These are phyloP conservation scores for Paramormyrops kingsleyae DNA, from an alignment of 2,113 vertebrate genomes.

Conservation along the genomic window DNA sequence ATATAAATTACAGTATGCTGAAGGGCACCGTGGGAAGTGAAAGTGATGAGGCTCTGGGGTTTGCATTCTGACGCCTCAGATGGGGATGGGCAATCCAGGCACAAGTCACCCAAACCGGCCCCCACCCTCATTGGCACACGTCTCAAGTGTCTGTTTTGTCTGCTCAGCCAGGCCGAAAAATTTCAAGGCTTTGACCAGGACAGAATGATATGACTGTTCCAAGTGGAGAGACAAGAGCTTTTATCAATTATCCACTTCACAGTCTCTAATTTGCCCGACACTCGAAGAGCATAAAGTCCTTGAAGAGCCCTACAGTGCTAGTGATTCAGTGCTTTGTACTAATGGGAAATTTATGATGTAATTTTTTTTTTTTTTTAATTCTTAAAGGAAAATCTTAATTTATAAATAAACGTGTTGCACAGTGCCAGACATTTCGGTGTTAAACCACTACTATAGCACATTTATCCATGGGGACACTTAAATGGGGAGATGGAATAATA, in stretches of 20 bases:
- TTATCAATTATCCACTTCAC: constrained; percentile 70
- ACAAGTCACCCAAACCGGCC: constrained; percentile 28
- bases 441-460: background rate
- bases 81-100: constrained; percentile 36
- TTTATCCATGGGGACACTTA: background rate
- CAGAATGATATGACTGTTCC: constrained; percentile 76
- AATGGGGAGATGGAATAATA: background rate
- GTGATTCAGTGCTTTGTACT: constrained; percentile 45
- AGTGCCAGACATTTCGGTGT: background rate
- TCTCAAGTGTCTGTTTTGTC: constrained; percentile 90
- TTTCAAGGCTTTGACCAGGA: constrained; percentile 70
- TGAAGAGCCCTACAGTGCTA: constrained; percentile 56
- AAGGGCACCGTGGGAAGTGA: constrained; percentile 36
- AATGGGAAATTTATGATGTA: background rate
- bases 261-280: constrained; percentile 72
- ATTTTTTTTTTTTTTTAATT: background rate
- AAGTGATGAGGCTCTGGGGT: constrained; percentile 28
- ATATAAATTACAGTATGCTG: background rate
- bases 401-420: background rate
- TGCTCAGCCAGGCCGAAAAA: constrained; percentile 61
- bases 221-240: constrained; percentile 63
- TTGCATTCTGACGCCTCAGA: constrained; percentile 42
- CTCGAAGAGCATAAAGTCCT: constrained; percentile 54
- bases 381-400: background rate
- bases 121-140: constrained; percentile 36